Evolutionary conservation across 2,888 invertebrate species (phyloP).

Genomic region (Tenthredo scrophulariae): DNA sequence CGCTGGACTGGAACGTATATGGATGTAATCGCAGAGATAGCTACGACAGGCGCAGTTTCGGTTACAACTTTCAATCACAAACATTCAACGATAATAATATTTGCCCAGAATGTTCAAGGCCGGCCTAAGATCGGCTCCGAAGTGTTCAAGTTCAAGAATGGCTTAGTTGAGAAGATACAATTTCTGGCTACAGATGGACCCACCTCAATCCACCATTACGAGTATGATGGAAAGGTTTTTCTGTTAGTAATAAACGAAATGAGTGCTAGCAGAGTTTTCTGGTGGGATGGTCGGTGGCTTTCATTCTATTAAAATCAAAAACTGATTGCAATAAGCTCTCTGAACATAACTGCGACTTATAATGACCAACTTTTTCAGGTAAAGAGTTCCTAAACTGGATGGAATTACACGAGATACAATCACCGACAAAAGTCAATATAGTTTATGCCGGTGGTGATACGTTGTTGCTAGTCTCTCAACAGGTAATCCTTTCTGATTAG

Average conservation of each 20-base stretch:
- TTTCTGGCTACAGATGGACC: constrained; percentile 64
- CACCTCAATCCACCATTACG: constrained; percentile 64
- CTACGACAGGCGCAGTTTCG: constrained; percentile 65
- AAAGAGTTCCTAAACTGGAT: constrained; percentile 66
- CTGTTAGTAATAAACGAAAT: constrained; percentile 64
- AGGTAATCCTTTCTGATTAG: constrained; percentile 58
- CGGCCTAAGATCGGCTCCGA: constrained; percentile 60
- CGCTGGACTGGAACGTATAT: constrained; percentile 71
- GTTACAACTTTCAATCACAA: constrained; percentile 66
- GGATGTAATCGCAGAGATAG: constrained; percentile 62
- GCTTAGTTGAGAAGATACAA: constrained; percentile 62
- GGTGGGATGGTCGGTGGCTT: constrained; percentile 68
- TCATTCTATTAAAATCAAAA: background rate
- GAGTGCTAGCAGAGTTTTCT: constrained; percentile 63
- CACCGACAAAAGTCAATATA: constrained; percentile 59
- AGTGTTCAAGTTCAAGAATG: constrained; percentile 65
- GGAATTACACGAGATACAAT: constrained; percentile 61
- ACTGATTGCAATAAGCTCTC: background rate
- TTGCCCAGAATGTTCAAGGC: constrained; percentile 60
- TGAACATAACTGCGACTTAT: constrained; percentile 23
- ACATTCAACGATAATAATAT: constrained; percentile 65
- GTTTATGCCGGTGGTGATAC: constrained; percentile 63
- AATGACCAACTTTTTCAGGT: constrained; percentile 58
- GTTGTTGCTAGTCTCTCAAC: constrained; percentile 63
- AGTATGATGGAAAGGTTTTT: constrained; percentile 61